These are phyloP conservation scores for Archocentrus centrarchus DNA, from an alignment of 2,113 vertebrate species.

Conservation along the genomic window DNA sequence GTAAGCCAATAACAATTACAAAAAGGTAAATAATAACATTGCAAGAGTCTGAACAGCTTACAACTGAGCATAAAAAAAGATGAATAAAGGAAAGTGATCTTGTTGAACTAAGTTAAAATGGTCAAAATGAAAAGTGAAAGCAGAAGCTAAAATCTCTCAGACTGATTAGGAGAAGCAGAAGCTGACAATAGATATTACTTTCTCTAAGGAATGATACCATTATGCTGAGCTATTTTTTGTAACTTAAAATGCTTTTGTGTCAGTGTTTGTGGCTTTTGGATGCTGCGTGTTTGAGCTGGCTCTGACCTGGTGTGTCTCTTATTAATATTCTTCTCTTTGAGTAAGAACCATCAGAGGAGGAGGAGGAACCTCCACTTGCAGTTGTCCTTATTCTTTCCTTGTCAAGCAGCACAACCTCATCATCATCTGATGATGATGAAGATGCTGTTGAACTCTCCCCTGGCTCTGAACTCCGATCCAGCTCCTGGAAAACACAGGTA, in stretches of 20 bases:
- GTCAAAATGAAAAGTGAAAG: too few species aligned
- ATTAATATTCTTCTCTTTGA: not conserved
- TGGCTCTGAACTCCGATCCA: conserved; percentile 52
- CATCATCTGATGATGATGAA: conserved; percentile 31
- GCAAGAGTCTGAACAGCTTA: too few species aligned
- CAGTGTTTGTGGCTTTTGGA: not conserved
- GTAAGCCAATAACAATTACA: too few species aligned
- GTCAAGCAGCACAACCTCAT: conserved; percentile 23
- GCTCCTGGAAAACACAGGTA: conserved; percentile 47
- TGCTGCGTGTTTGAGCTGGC: not conserved
- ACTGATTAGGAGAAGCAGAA: not conserved
- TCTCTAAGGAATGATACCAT: not conserved
- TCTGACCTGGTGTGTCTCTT: conserved; percentile 41
- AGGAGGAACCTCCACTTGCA: not conserved
- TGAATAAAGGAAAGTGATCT: too few species aligned
- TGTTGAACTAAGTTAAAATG: too few species aligned
- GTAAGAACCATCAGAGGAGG: not conserved
- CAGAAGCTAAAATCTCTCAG: too few species aligned
- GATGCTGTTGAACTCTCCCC: conserved; percentile 48
- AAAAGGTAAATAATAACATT: too few species aligned
- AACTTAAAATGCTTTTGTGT: not conserved
- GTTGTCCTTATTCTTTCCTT: not conserved
- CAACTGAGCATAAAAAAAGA: too few species aligned
- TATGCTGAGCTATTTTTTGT: not conserved
- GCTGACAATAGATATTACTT: not conserved